Evolutionary conservation across 2,888 invertebrate species (phyloP).

Genomic region (Melipona beecheii): DNA sequence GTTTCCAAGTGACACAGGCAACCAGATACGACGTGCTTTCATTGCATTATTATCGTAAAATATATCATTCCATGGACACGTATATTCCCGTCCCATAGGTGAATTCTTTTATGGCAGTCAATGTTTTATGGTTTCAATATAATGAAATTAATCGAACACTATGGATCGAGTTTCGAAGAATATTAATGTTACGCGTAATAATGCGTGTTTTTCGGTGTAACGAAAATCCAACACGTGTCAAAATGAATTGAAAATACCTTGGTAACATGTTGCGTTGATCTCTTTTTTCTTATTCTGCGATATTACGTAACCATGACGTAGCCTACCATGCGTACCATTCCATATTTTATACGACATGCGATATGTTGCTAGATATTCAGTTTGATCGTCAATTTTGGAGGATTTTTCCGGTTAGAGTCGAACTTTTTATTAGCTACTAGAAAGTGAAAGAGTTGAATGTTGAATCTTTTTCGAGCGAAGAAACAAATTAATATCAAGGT

Average conservation of each 20-base stretch:
- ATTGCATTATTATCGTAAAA: too few species aligned
- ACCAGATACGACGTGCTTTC: too few species aligned
- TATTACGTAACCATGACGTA: neutral
- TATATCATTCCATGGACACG: too few species aligned
- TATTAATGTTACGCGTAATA: neutral
- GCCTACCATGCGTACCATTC: too few species aligned
- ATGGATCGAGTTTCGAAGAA: neutral
- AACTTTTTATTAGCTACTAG: too few species aligned
- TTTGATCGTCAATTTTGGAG: neutral
- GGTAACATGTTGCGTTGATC: constrained; percentile 23
- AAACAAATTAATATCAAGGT: too few species aligned
- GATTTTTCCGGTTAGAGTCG: neutral
- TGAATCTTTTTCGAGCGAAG: too few species aligned
- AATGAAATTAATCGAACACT: neutral
- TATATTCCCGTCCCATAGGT: too few species aligned
- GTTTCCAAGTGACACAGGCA: too few species aligned
- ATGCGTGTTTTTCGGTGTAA: constrained; percentile 19
- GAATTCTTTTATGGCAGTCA: neutral
- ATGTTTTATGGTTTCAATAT: neutral
- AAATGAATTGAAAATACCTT: constrained; percentile 47
- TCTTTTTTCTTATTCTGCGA: constrained; percentile 9
- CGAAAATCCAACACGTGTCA: constrained; percentile 35
- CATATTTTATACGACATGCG: constrained; percentile 6
- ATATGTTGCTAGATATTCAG: constrained; percentile 1
- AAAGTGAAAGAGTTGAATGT: too few species aligned